These are phyloP conservation scores for Pollenia labialis DNA, from an alignment of 2,888 invertebrate species.

Conservation along the genomic window DNA sequence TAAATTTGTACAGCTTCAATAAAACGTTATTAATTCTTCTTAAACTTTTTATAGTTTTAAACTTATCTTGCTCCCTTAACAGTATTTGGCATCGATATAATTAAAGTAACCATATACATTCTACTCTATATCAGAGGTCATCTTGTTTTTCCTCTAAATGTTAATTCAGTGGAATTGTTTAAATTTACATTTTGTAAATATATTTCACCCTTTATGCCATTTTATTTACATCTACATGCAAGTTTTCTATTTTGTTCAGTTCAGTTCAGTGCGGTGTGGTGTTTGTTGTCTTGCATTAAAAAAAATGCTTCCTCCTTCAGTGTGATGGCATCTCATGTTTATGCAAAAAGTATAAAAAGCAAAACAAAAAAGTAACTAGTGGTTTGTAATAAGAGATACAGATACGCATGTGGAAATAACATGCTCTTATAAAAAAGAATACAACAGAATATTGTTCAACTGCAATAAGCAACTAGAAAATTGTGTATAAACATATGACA, in stretches of 20 bases:
- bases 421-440: not conserved
- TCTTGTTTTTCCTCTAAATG: not conserved
- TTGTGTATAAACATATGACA: constrained; percentile 40
- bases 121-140: constrained; percentile 1
- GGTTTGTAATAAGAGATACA: constrained; percentile 61
- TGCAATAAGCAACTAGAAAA: constrained; percentile 27
- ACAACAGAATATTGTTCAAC: not conserved
- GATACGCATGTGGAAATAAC: constrained; percentile 22
- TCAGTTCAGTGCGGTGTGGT: not conserved
- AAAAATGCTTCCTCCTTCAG: not conserved
- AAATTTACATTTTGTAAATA: constrained; percentile 60
- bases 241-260: constrained; percentile 2
- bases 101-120: not conserved
- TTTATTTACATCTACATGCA: constrained; percentile 46
- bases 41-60: not conserved
- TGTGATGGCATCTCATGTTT: constrained; percentile 70
- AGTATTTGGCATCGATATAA: constrained; percentile 10
- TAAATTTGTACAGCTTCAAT: too few species aligned
- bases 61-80: not conserved
- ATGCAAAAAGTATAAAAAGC: constrained; percentile 50
- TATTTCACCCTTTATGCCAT: constrained; percentile 56
- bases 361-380: constrained; percentile 48
- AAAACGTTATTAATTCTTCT: not conserved
- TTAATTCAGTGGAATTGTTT: constrained; percentile 56
- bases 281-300: constrained; percentile 36